These are phyloP conservation scores for Brotogeris chrysoptera DNA, from an alignment of 2,797 vertebrate genomes.

Conservation along the genomic window DNA sequence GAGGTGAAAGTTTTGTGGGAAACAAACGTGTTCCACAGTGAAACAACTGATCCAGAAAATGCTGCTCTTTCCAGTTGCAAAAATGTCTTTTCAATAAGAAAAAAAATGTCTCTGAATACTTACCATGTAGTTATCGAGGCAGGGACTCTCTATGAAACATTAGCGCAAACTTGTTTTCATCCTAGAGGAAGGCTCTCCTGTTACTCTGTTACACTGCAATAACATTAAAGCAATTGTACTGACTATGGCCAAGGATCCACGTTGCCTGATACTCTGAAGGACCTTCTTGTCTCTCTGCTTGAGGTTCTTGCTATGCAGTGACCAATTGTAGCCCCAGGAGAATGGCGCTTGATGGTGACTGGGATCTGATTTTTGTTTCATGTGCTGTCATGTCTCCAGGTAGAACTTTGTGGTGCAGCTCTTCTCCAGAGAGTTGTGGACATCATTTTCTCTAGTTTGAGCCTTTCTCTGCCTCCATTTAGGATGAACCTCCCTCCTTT, in stretches of 20 bases:
- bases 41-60: neutral
- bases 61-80: neutral
- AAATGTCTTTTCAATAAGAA: neutral
- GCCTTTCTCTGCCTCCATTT: neutral
- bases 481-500: neutral
- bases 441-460: neutral
- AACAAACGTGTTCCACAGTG: neutral
- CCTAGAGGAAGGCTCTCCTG: neutral
- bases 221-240: neutral
- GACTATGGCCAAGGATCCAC: neutral
- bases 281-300: neutral
- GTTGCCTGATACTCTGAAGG: neutral
- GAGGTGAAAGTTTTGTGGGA: neutral
- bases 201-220: rapidly evolving
- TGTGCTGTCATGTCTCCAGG: neutral
- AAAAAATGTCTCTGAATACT: neutral
- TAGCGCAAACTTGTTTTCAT: neutral
- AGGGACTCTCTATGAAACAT: neutral
- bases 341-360: neutral
- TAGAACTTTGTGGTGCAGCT: neutral
- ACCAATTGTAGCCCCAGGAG: neutral
- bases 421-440: neutral
- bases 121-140: neutral
- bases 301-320: neutral
- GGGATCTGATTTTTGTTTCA: neutral